Evolutionary conservation across 2,113 vertebrate genomes (phyloP).

Genomic region (Empidonax alnorum): DNA sequence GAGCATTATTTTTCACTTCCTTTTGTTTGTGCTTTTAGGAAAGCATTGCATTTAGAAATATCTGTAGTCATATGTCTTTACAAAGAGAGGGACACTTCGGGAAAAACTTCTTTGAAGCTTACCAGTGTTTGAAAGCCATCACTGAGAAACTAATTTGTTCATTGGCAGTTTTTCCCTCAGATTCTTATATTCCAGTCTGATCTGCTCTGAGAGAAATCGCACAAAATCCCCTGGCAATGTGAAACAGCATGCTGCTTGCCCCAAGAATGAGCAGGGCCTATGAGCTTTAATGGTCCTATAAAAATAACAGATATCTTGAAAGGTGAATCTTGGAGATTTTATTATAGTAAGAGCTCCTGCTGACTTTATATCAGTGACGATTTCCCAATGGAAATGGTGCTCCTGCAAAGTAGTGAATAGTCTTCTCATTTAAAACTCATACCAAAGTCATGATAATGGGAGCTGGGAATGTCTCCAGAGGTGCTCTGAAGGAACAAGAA

Average conservation of each 20-base stretch:
- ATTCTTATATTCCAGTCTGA: background rate
- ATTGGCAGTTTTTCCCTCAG: slow-evolving; percentile 41
- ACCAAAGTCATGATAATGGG: background rate
- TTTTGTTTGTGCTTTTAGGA: slow-evolving; percentile 57
- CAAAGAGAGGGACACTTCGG: slow-evolving; percentile 62
- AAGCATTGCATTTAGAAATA: slow-evolving; percentile 71
- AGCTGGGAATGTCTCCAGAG: slow-evolving; percentile 12
- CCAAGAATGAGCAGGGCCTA: background rate
- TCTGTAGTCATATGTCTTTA: slow-evolving; percentile 62
- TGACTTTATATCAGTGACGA: slow-evolving; percentile 12
- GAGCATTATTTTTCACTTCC: background rate
- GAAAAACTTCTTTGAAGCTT: slow-evolving; percentile 57
- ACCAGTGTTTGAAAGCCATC: slow-evolving; percentile 66
- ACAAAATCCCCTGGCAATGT: slow-evolving; percentile 61
- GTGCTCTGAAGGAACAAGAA: background rate
- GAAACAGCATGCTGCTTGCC: background rate
- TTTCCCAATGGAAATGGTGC: background rate
- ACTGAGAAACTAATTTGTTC: slow-evolving; percentile 63
- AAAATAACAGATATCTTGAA: slow-evolving; percentile 22
- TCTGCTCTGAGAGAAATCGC: slow-evolving; percentile 63
- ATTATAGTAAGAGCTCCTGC: background rate
- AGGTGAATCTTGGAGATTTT: slow-evolving; percentile 28
- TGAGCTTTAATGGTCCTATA: background rate
- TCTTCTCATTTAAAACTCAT: background rate
- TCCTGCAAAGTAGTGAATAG: background rate